Base-by-base conservation (phyloP, 2,888 invertebrate species). In the Ectobius pallidus region DNA sequence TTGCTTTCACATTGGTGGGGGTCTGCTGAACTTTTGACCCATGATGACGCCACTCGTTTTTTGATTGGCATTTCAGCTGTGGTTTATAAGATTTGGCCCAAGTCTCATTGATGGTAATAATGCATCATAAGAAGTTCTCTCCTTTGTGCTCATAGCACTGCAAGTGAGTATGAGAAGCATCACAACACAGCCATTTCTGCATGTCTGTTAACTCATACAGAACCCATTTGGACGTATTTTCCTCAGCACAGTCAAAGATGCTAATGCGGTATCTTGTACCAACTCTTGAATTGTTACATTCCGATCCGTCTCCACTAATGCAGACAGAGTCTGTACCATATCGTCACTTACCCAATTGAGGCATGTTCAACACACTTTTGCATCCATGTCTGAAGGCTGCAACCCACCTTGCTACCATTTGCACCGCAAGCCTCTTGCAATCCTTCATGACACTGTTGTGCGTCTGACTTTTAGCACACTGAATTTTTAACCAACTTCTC, bases 101-200 rank as follows among this genome's bases (percentile, higher is more conserved):
- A 20, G 42, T 70, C 44, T 70, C 62, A 27, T 62, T 42, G 22
- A 39, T 58, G 1, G 62, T 61, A 70, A 62, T 25, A 22, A 68
- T 72, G 25, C 18, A 11, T 18, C 20, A 0, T 34, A 49, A 39
- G 52, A 52, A 72, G 14, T 4, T 22, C 65, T 67, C 62, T 30
- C 67, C 68, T 72, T 72, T 27, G 22, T 25, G 16, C 25, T 65
- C 55, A 49, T 55, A 67, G 44, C 14, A n/a, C 22, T 72, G 39
- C 46, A 71, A 65, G 34, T 7, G 34, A 34, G 34, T 34, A 34
- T 34, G 34, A 34, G 34, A 34, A 34, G 34, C 34, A 34, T 71
- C 63, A 18, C 30, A 65, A 49, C 1, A 22, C 34, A 14, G 65
- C 71, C 63, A 52, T 44, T 67, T 63, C 34, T 67, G 9, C 2